Base-by-base conservation (phyloP, 2,797 vertebrate species). In the Peromyscus melanophrys region DNA sequence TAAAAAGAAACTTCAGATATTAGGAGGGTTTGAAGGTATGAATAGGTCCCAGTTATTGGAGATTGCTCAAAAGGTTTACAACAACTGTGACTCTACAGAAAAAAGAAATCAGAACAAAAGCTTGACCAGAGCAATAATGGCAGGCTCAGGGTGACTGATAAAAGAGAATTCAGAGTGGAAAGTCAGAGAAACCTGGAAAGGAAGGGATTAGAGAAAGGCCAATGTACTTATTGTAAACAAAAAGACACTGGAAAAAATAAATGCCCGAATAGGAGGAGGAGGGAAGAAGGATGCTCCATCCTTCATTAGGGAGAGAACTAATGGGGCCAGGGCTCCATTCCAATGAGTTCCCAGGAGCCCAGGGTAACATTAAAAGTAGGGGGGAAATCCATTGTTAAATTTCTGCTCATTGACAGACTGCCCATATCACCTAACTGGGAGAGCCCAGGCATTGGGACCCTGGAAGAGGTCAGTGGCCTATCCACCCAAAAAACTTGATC, bases 231-330 rank as follows among this genome's bases (percentile, higher is more conserved):
- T 27, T 80, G 57, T 17, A 90, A 46, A n/a, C 12, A 10, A 61
- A 61, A 76, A 34, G 57, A 23, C 21, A 76, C 4, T 65, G 75
- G 34, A 67, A 67, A 67, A 67, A 40, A 55, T 29, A 4, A 67
- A 27, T 67, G 61, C 6, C 76, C 76, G n/a, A 25, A 29, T 4
- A n/a, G 34, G n/a, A 52, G 27, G 23, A 43, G 37, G n/a, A 43
- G 71, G n/a, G 9, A 46, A 34, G 5, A 52, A 23, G 21, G 40
- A 1, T 11, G 8, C 2, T 3, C 4, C 0, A 23, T 16, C 13
- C 29, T 77, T 17, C 29, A 46, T 10, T 19, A 59, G 5, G 29
- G 31, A 17, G 13, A 29, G 14, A 29, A 89, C 4, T 49, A 34
- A 49, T n/a, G 40, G 21, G 19, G 11, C 49, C 6, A 14, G 63